Evolutionary conservation across 2,888 invertebrate species (phyloP).

Genomic region (Diplolepis rosae): DNA sequence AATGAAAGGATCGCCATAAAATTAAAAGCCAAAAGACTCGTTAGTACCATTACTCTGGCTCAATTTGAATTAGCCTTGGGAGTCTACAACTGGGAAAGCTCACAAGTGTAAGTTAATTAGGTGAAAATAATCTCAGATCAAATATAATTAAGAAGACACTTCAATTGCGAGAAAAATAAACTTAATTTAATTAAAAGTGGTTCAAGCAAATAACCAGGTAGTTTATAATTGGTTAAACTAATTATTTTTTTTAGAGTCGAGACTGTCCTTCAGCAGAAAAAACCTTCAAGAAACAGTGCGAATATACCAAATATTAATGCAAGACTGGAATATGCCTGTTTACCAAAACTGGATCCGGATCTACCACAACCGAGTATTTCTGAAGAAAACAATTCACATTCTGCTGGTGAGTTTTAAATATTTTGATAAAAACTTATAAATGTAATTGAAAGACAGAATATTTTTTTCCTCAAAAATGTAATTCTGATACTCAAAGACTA

Average conservation of each 20-base stretch:
- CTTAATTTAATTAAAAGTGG: background rate
- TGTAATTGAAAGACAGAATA: background rate
- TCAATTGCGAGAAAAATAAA: background rate
- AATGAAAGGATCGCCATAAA: constrained; percentile 74
- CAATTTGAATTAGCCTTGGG: constrained; percentile 73
- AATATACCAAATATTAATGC: constrained; percentile 70
- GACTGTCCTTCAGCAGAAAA: constrained; percentile 71
- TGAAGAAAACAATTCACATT: constrained; percentile 55
- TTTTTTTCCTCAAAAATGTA: no score
- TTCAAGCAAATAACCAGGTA: no score
- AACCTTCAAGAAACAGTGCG: constrained; percentile 62
- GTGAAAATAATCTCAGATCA: background rate
- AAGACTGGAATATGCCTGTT: constrained; percentile 73
- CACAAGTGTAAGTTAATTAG: constrained; percentile 67
- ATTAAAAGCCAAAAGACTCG: constrained; percentile 74
- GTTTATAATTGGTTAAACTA: background rate
- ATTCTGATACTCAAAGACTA: no score
- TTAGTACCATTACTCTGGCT: constrained; percentile 74
- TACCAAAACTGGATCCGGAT: constrained; percentile 71
- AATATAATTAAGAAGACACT: background rate
- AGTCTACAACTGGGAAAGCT: constrained; percentile 73
- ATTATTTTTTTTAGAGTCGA: constrained; percentile 65
- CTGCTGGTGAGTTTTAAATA: constrained; percentile 55
- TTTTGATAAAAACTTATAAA: background rate
- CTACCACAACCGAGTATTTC: constrained; percentile 62